Base-by-base conservation (phyloP, 2,888 invertebrate genomes). In the Steinernema hermaphroditum region DNA sequence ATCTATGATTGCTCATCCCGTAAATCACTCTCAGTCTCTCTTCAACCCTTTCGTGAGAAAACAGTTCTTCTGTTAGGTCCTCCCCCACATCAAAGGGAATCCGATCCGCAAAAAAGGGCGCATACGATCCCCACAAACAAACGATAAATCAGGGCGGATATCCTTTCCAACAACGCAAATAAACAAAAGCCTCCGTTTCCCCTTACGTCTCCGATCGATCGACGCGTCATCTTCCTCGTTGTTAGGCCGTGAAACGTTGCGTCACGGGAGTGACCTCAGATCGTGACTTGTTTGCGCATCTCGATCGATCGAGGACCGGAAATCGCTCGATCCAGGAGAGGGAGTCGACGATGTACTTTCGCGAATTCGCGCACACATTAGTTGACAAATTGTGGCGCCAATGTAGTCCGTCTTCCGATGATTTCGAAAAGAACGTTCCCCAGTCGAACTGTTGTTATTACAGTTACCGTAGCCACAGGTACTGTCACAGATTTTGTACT, bases 381-480 rank as follows among this genome's bases (percentile, higher is more conserved):
- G 46, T 19, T 16, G n/a, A 4, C 46, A 46, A 16, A 19, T 46
- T 46, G 46, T 19, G n/a, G 2, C 2, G 4, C 9, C 43, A 41
- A 41, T 16, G 43, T 19, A 4, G 46, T 16, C 46, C 6, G 22
- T n/a, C 16, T 46, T 46, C 9, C 46, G 22, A 46, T 46, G 46
- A 46, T 46, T 16, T 46, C 46, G 46, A 46, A 46, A n/a, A 4
- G 22, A 16, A 46, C 22, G 4, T 46, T 19, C 16, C 4, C 46
- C 46, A 16, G 22, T 6, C 6, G 22, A 16, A 46, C 46, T 16
- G 46, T 46, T 4, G 46, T 46, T 6, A 4, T 46, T 16, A 46
- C 46, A n/a, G 46, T 46, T n/a, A 46, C 46, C 46, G 46, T 46
- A 4, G 46, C 46, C 46, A 4, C 46, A 46, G 46, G 46, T 46